phyloP scores from a whole-genome alignment of 1,140 invertebrate species.

The Zaprionus ornatus region DNA sequence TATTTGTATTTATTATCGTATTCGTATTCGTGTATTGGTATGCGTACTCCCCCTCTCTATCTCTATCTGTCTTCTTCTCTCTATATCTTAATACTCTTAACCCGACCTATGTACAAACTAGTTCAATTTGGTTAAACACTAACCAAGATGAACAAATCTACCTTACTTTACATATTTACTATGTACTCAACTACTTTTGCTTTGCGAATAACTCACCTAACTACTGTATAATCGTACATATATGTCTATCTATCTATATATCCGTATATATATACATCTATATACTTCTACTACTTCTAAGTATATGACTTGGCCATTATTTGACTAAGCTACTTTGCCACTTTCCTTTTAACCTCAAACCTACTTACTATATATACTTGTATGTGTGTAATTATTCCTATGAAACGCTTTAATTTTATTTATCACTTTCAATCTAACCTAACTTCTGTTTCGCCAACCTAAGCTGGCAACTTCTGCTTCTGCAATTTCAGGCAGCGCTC shows the following conservation, averaged over 20 bases:
- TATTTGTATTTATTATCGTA: conserved; percentile 42
- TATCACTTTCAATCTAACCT: conserved; percentile 12
- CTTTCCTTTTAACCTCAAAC: conserved; percentile 17
- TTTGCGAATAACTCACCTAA: conserved; percentile 31
- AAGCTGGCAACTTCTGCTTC: too few relatives aligned
- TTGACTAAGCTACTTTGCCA: conserved; percentile 17
- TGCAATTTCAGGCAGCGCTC: neutral
- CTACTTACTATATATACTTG: conserved; percentile 4
- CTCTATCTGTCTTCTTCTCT: neutral
- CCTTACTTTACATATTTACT: conserved; percentile 14
- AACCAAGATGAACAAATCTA: neutral
- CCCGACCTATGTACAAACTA: conserved; percentile 20
- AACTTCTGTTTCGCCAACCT: too few relatives aligned
- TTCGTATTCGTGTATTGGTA: conserved; percentile 36
- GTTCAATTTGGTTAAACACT: conserved; percentile 15
- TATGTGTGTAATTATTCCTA: too few relatives aligned
- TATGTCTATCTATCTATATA: neutral
- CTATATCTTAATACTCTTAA: conserved; percentile 9
- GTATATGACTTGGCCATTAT: conserved; percentile 15
- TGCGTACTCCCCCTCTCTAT: conserved; percentile 22
- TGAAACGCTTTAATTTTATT: conserved; percentile 9
- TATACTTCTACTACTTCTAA: conserved; percentile 14
- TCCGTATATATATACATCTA: conserved; percentile 19
- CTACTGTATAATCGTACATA: conserved; percentile 12
- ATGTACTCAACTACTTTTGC: conserved; percentile 32